A percentile compares a stretch with the other conserved stretches of the same genome.
phyloP scores from a whole-genome alignment of 1,140 invertebrate species.

The Araneus ventricosus region DNA sequence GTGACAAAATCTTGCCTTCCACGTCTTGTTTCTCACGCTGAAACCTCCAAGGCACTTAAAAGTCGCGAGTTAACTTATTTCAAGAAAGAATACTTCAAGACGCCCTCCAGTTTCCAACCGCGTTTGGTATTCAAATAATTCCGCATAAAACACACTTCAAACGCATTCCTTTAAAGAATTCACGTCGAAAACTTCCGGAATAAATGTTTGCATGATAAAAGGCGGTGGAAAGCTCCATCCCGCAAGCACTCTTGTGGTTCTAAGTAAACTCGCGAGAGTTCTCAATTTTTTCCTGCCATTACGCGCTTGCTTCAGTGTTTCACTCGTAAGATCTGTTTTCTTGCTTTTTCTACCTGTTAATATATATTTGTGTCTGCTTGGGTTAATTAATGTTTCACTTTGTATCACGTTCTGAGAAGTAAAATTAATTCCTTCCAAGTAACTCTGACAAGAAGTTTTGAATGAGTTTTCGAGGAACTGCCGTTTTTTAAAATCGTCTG shows the following conservation, averaged over 20 bases:
- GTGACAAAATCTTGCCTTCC: background rate
- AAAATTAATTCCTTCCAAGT: too few species aligned
- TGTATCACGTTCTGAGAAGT: too few species aligned
- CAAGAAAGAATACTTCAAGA: background rate
- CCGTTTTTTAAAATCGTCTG: too few species aligned
- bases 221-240: background rate
- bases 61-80: background rate
- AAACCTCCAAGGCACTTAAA: background rate
- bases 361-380: background rate
- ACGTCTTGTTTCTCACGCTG: background rate
- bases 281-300: background rate
- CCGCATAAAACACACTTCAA: background rate
- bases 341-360: too few species aligned
- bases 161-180: background rate
- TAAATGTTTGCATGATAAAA: conserved; percentile 16
- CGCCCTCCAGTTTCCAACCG: background rate
- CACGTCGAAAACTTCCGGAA: background rate
- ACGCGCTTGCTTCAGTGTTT: too few species aligned
- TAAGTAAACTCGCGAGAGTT: background rate
- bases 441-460: too few species aligned
- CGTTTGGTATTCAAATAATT: background rate
- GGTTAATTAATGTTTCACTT: background rate
- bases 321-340: too few species aligned
- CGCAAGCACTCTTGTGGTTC: background rate
- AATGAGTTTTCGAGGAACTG: too few species aligned